Conservation (phyloP, 2,113 vertebrate genomes). For the Prochilodus magdalenae region DNA sequence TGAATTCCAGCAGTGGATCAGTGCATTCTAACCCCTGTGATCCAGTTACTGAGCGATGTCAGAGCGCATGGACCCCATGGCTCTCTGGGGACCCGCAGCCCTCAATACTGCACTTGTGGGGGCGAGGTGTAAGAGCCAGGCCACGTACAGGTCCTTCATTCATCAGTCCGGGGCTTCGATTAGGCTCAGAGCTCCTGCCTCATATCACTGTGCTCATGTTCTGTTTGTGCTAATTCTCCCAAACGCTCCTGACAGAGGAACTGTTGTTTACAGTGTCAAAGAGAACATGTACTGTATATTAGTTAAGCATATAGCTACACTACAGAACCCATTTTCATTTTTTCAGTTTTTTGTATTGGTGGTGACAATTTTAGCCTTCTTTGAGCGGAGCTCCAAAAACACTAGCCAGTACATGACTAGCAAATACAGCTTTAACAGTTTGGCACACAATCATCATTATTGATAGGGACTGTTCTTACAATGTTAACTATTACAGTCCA, state of each 20-base stretch:
- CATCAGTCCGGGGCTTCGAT: conserved; percentile 21
- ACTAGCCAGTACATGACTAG: too few relatives aligned
- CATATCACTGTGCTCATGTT: background rate
- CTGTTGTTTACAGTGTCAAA: background rate
- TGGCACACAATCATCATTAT: too few relatives aligned
- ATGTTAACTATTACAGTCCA: too few relatives aligned
- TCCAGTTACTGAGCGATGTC: conserved; percentile 60
- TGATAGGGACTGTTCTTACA: too few relatives aligned
- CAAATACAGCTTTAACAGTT: too few relatives aligned
- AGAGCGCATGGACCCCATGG: conserved; percentile 6
- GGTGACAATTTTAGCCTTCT: too few relatives aligned
- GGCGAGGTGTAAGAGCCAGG: background rate
- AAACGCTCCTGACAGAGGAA: background rate
- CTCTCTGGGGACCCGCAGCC: background rate
- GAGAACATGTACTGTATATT: background rate
- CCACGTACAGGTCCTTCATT: conserved; percentile 42
- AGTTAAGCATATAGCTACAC: background rate
- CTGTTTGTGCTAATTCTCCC: background rate
- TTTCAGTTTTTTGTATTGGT: too few relatives aligned
- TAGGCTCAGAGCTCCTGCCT: background rate
- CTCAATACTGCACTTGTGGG: conserved; percentile 22
- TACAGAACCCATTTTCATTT: too few relatives aligned
- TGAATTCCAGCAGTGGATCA: conserved; percentile 72
- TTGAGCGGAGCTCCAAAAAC: too few relatives aligned
- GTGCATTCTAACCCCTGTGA: conserved; percentile 68